Conservation (phyloP, 2,113 vertebrate species). For the Asarcornis scutulata region DNA sequence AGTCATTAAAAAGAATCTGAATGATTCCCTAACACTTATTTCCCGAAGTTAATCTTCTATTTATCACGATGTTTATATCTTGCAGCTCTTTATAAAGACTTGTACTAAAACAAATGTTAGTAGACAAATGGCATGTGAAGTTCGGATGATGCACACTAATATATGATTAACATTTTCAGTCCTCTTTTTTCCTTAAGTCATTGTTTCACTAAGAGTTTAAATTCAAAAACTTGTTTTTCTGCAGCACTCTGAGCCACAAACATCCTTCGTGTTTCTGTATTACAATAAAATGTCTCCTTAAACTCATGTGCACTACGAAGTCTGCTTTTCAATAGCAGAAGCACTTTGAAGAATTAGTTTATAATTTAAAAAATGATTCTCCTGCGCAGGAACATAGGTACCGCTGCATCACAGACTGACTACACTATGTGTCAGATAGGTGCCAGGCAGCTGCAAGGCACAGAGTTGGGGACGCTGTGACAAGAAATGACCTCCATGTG, state of each 20-base stretch:
- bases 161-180: neutral
- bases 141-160: neutral
- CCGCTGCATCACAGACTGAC: accelerated
- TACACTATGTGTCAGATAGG: neutral
- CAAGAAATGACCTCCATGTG: neutral
- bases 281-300: neutral
- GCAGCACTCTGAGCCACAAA: neutral
- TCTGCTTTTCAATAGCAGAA: neutral
- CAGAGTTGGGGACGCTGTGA: neutral
- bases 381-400: neutral
- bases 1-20: neutral
- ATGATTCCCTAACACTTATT: neutral
- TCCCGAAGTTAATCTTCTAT: neutral
- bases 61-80: neutral
- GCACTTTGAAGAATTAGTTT: neutral
- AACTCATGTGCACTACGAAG: neutral
- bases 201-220: neutral
- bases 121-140: neutral
- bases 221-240: neutral
- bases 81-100: neutral
- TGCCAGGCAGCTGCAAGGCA: neutral
- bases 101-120: neutral
- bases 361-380: neutral
- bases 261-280: neutral
- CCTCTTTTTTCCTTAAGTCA: neutral